Conservation (phyloP, 2,888 invertebrate species). For the Galeruca laticollis region DNA sequence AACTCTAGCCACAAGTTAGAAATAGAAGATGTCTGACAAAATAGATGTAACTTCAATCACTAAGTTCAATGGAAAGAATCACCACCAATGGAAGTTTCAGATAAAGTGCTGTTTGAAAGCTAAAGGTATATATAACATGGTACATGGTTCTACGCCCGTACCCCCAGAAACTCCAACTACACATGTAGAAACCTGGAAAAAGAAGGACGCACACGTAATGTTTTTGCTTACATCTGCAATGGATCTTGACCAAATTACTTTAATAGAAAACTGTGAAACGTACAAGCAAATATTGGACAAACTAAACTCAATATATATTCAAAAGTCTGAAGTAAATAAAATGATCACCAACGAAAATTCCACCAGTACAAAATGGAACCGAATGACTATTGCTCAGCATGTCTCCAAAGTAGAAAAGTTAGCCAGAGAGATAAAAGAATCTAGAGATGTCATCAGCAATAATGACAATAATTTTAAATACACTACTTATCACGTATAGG, state of each 20-base stretch:
- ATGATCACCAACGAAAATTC: conserved; percentile 52
- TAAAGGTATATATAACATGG: too few species aligned
- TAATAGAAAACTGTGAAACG: conserved; percentile 50
- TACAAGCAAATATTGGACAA: conserved; percentile 49
- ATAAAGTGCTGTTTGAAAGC: too few species aligned
- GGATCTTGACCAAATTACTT: conserved; percentile 47
- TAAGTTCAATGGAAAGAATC: too few species aligned
- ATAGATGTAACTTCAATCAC: too few species aligned
- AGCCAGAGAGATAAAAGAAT: conserved; percentile 48
- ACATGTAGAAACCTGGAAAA: conserved; percentile 37
- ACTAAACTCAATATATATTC: conserved; percentile 45
- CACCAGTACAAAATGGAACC: conserved; percentile 49
- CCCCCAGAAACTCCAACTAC: too few species aligned
- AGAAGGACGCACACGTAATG: conserved; percentile 49
- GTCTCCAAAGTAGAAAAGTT: conserved; percentile 54
- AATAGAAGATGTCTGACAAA: too few species aligned
- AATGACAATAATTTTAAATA: conserved; percentile 48
- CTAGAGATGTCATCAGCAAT: conserved; percentile 47
- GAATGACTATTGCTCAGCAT: conserved; percentile 53
- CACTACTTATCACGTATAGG: conserved; percentile 40
- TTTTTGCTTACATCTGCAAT: conserved; percentile 44
- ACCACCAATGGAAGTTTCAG: too few species aligned
- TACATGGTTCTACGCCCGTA: too few species aligned
- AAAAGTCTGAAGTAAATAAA: conserved; percentile 48
- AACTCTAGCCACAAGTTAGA: too few species aligned